Conservation (phyloP, 2,113 vertebrate species). For the Strix uralensis region DNA sequence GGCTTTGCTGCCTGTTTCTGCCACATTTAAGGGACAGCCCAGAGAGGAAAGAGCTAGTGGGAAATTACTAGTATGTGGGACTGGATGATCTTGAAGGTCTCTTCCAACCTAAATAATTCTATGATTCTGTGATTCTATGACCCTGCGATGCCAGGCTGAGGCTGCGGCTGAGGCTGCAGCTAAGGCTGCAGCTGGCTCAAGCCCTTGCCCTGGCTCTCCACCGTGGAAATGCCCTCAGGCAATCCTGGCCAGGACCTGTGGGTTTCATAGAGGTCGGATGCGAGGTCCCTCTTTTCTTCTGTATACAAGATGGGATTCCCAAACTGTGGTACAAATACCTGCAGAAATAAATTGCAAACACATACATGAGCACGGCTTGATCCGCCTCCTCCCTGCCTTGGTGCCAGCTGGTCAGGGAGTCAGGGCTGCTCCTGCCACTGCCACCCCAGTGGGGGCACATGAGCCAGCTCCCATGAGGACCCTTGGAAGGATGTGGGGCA, state of each 20-base stretch:
- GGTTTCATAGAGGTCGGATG: not conserved
- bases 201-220: not conserved
- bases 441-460: not conserved
- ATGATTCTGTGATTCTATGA: not conserved
- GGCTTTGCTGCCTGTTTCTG: not conserved
- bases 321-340: not conserved
- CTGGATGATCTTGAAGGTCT: not conserved
- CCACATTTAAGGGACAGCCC: not conserved
- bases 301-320: not conserved
- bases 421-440: fast-evolving
- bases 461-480: not conserved
- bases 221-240: fast-evolving
- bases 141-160: not conserved
- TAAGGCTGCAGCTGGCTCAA: not conserved
- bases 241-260: not conserved
- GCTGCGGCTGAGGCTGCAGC: not conserved
- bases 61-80: not conserved
- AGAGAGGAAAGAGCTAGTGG: not conserved
- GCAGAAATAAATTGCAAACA: not conserved
- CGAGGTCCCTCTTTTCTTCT: fast-evolving
- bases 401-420: fast-evolving
- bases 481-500: not conserved
- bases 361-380: fast-evolving
- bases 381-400: not conserved
- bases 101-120: not conserved